A percentile compares a stretch with the other conserved stretches of the same genome.
Evolutionary conservation across 2,888 invertebrate genomes (phyloP).

Genomic region (Punctoribates punctum): DNA sequence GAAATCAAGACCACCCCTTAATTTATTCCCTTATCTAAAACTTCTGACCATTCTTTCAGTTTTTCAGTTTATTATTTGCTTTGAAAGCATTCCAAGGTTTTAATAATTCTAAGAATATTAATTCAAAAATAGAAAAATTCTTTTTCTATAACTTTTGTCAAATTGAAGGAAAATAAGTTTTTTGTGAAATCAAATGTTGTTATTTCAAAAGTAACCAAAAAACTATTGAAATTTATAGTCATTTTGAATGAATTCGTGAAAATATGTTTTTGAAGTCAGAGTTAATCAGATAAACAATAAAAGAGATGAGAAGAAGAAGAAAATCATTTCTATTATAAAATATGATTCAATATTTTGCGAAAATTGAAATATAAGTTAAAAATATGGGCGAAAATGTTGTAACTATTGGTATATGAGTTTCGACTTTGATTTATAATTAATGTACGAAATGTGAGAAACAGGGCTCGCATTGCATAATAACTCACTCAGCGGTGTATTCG

Average conservation of each 20-base stretch:
- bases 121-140: too few species aligned
- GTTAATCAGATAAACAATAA: neutral
- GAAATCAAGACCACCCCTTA: too few species aligned
- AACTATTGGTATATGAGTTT: constrained; percentile 13
- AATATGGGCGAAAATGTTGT: neutral
- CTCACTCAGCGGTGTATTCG: constrained; percentile 5
- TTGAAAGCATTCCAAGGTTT: too few species aligned
- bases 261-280: constrained; percentile 5
- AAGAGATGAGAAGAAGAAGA: neutral
- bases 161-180: too few species aligned
- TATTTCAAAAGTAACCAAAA: neutral
- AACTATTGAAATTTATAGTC: neutral
- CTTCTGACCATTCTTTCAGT: too few species aligned
- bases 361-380: neutral
- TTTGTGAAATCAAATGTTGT: neutral
- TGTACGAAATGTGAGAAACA: constrained; percentile 26
- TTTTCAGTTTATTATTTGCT: too few species aligned
- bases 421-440: constrained; percentile 29
- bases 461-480: constrained; percentile 30
- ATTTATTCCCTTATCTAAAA: too few species aligned
- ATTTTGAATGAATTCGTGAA: neutral
- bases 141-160: too few species aligned
- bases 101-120: too few species aligned
- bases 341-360: neutral
- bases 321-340: neutral